phyloP scores from a whole-genome alignment of 2,797 vertebrate species.

The Lateolabrax maculatus region DNA sequence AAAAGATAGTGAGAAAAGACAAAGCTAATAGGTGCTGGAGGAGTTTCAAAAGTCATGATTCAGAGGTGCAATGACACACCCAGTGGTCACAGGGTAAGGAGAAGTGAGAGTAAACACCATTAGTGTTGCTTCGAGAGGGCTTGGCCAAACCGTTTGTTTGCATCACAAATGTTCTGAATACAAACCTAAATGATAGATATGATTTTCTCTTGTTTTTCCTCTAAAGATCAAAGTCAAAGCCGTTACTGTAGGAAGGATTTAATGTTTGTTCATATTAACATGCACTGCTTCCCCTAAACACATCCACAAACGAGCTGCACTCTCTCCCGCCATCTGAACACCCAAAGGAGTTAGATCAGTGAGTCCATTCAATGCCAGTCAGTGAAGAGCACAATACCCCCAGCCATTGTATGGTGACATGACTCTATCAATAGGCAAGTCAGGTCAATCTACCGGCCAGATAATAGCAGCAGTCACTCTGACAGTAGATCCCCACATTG shows the following conservation, averaged over 20 bases:
- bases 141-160: conserved; percentile 54
- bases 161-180: conserved; percentile 47
- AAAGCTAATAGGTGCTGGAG: conserved; percentile 53
- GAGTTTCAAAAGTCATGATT: conserved; percentile 69
- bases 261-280: conserved; percentile 4
- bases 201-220: conserved; percentile 14
- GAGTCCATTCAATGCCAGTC: conserved; percentile 64
- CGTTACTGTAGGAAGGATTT: not conserved
- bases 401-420: conserved; percentile 75
- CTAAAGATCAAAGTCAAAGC: conserved; percentile 17
- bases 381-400: conserved; percentile 60
- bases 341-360: conserved; percentile 49
- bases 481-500: conserved; percentile 73
- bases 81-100: conserved; percentile 62
- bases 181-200: conserved; percentile 29
- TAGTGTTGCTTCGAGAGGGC: conserved; percentile 65
- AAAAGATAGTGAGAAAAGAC: conserved; percentile 55
- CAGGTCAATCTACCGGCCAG: conserved; percentile 78
- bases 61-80: conserved; percentile 64
- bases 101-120: conserved; percentile 77
- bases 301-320: conserved; percentile 37
- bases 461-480: conserved; percentile 81
- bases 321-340: conserved; percentile 39
- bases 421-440: conserved; percentile 77
- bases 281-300: conserved; percentile 18